Evolutionary conservation across 2,888 invertebrate genomes (phyloP).

Genomic region (Diplazon laetatorius): DNA sequence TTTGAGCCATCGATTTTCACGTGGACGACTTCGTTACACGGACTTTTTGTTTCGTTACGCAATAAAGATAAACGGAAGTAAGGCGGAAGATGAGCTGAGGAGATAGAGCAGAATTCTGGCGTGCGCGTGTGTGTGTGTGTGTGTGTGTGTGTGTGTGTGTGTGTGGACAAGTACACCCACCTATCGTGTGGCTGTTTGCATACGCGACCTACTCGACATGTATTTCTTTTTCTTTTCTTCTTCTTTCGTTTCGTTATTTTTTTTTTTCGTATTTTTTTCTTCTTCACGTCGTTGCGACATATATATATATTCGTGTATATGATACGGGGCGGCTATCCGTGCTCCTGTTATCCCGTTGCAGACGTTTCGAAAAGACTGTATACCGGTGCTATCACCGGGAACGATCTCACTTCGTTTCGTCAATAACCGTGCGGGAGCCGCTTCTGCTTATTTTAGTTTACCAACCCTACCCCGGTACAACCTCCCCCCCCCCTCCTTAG

Average conservation of each 20-base stretch:
- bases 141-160: neutral
- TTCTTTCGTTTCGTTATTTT: neutral
- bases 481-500: no score
- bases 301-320: neutral
- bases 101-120: slow-evolving; percentile 5
- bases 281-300: neutral
- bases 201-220: slow-evolving; percentile 5
- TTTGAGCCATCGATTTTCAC: neutral
- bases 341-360: slow-evolving; percentile 3
- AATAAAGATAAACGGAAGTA: slow-evolving; percentile 1
- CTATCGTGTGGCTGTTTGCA: slow-evolving; percentile 16
- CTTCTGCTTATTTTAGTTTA: slow-evolving; percentile 41
- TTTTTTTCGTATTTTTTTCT: no score
- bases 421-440: slow-evolving; percentile 37
- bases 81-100: slow-evolving; percentile 5
- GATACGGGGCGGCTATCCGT: neutral
- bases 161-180: no score
- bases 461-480: slow-evolving; percentile 6
- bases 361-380: slow-evolving; percentile 37
- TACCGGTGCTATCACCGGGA: slow-evolving; percentile 25
- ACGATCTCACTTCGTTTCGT: slow-evolving; percentile 44
- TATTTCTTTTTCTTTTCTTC: neutral
- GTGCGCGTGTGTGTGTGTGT: neutral
- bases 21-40: neutral
- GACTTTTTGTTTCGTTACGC: neutral